Percentiles rank a stretch among this genome's conserved stretches.
Conservation (phyloP, 2,888 invertebrate genomes). For the Perizoma flavofasciatum region DNA sequence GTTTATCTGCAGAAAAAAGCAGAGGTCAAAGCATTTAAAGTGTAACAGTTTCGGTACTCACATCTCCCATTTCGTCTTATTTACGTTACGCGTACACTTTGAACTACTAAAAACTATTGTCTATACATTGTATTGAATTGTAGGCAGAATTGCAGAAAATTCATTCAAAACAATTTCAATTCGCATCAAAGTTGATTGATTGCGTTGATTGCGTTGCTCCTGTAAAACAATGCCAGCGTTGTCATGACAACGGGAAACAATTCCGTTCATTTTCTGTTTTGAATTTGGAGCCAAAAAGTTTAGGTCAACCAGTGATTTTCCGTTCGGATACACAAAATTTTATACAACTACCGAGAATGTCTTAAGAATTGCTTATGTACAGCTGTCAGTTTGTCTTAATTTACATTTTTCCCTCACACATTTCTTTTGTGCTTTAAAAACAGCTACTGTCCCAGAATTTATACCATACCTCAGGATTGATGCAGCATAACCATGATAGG, state of each 20-base stretch:
- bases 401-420: no score
- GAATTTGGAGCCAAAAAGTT: slow-evolving; percentile 26
- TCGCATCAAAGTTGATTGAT: not conserved
- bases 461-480: no score
- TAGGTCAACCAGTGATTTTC: not conserved
- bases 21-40: no score
- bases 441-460: no score
- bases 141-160: slow-evolving; percentile 1
- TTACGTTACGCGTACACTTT: slow-evolving; percentile 1
- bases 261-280: slow-evolving; percentile 1
- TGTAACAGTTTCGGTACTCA: slow-evolving; percentile 44
- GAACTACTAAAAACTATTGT: not conserved
- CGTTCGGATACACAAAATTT: not conserved
- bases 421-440: no score
- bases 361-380: no score
- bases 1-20: no score
- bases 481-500: no score
- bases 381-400: no score
- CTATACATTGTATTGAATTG: slow-evolving; percentile 7
- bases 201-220: no score
- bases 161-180: not conserved
- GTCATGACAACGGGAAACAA: slow-evolving; percentile 22
- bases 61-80: slow-evolving; percentile 58
- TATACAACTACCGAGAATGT: no score
- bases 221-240: slow-evolving; percentile 3